Conservation (phyloP, 2,797 vertebrate species). For the Ptychobarbus kaznakovi region DNA sequence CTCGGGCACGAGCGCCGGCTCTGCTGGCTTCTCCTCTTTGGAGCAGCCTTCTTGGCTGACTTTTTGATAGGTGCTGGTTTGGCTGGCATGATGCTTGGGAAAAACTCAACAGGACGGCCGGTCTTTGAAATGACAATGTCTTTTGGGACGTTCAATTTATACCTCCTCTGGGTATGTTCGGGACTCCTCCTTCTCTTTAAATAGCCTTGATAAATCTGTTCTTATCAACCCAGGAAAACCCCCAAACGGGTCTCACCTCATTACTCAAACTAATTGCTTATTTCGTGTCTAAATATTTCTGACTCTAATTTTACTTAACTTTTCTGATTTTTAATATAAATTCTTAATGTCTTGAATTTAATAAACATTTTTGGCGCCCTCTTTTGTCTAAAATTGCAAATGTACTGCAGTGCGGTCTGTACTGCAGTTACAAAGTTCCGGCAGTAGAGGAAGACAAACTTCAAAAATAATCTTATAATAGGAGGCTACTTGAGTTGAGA, state of each 20-base stretch:
- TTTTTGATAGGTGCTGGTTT: conserved; percentile 82
- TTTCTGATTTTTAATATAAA: neutral
- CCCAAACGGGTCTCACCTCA: neutral
- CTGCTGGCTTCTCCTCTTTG: conserved; percentile 55
- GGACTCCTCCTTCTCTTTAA: conserved; percentile 74
- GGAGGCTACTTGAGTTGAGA: neutral
- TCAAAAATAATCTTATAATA: neutral
- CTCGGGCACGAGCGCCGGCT: conserved; percentile 58
- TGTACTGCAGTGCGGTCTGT: neutral
- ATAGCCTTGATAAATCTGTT: conserved; percentile 41
- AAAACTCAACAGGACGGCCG: conserved; percentile 46
- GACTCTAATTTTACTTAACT: neutral
- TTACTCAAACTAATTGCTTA: conserved; percentile 3
- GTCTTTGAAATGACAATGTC: conserved; percentile 55
- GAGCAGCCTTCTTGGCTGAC: conserved; percentile 69
- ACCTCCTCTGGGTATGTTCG: conserved; percentile 50
- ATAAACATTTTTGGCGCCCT: conserved; percentile 10
- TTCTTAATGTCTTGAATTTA: neutral
- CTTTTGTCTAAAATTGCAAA: conserved; percentile 17
- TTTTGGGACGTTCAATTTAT: conserved; percentile 67
- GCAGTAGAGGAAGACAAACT: neutral
- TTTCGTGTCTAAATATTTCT: neutral
- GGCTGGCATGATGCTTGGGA: conserved; percentile 74
- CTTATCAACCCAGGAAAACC: conserved; percentile 23
- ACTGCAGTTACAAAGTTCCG: neutral